phyloP scores from a whole-genome alignment of 2,888 invertebrate species.

The Hirtodrosophila alboralis region DNA sequence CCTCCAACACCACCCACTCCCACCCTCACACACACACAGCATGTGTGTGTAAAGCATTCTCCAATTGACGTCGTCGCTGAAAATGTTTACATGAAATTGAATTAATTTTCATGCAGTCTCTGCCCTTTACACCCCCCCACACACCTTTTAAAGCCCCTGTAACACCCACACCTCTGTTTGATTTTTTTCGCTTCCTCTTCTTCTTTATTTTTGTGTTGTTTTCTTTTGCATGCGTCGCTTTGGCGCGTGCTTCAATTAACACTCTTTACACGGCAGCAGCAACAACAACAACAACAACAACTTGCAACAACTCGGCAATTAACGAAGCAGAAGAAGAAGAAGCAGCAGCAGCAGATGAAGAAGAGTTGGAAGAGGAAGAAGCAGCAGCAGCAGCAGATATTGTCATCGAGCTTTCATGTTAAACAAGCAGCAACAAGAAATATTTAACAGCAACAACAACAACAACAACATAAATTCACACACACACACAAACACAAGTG shows the following conservation, averaged over 20 bases:
- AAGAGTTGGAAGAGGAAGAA: constrained; percentile 5
- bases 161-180: constrained; percentile 9
- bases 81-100: constrained; percentile 73
- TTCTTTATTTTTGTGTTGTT: no score
- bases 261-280: constrained; percentile 43
- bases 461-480: constrained; percentile 26
- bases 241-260: constrained; percentile 72
- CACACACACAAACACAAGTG: constrained; percentile 28
- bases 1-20: not conserved
- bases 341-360: constrained; percentile 1
- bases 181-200: no score
- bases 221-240: constrained; percentile 17
- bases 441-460: constrained; percentile 21
- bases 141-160: not conserved
- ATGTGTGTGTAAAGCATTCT: constrained; percentile 57
- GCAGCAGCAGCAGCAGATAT: constrained; percentile 20
- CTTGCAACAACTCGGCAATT: not conserved
- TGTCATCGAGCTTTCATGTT: constrained; percentile 51
- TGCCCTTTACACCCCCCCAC: not conserved
- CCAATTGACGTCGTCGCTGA: constrained; percentile 65
- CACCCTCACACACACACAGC: constrained; percentile 1
- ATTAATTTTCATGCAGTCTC: constrained; percentile 49
- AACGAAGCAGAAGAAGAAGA: constrained; percentile 1
- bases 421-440: constrained; percentile 46
- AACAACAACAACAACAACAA: constrained; percentile 25